These are phyloP conservation scores for Chironomus tepperi DNA, from an alignment of 1,140 invertebrate genomes.

Conservation along the genomic window DNA sequence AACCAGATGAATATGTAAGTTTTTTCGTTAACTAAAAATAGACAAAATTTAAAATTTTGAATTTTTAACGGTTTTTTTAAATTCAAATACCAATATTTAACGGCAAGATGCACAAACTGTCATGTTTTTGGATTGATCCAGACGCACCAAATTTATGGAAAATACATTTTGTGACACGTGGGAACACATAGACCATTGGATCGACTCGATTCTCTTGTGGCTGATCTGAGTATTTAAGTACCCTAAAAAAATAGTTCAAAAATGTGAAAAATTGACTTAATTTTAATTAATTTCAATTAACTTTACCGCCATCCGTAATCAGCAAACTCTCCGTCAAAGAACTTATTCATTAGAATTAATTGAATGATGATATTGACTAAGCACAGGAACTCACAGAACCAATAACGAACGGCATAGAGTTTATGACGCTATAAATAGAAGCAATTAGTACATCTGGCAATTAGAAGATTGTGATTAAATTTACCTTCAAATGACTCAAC, in stretches of 20 bases:
- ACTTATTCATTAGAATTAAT: slow-evolving; percentile 82
- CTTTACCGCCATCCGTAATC: slow-evolving; percentile 55
- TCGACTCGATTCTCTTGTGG: slow-evolving; percentile 73
- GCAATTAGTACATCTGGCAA: neutral
- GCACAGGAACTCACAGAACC: slow-evolving; percentile 72
- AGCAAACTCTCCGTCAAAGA: slow-evolving; percentile 87
- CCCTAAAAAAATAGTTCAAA: slow-evolving; percentile 42
- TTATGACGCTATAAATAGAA: slow-evolving; percentile 64
- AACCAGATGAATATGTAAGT: slow-evolving; percentile 91
- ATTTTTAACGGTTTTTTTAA: neutral
- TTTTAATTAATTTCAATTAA: neutral
- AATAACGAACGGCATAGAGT: slow-evolving; percentile 71
- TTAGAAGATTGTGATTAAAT: slow-evolving; percentile 24
- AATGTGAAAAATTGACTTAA: neutral
- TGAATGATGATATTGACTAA: slow-evolving; percentile 76
- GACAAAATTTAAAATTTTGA: neutral
- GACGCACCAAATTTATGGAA: slow-evolving; percentile 87
- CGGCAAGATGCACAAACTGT: slow-evolving; percentile 80
- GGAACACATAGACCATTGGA: slow-evolving; percentile 85
- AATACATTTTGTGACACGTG: slow-evolving; percentile 79
- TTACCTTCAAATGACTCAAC: slow-evolving; percentile 63
- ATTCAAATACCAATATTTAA: slow-evolving; percentile 56
- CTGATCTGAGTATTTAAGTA: slow-evolving; percentile 64
- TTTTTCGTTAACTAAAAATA: slow-evolving; percentile 70
- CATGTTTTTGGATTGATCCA: slow-evolving; percentile 74